Base-by-base conservation (phyloP, 2,113 vertebrate species). In the Oophaga pumilio region DNA sequence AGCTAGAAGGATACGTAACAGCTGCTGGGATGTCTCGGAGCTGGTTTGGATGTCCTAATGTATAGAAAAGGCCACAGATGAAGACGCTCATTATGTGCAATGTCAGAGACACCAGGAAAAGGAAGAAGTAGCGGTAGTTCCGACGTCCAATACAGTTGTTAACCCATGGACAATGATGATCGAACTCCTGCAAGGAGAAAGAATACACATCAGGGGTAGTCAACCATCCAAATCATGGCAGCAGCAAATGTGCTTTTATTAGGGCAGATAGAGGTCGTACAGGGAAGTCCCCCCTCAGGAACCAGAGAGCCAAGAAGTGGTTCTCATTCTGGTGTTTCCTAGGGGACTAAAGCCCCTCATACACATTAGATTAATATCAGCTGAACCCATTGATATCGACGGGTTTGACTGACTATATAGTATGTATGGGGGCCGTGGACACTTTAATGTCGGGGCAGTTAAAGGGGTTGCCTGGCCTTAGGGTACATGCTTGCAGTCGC, bases 41-140 rank as follows among this genome's bases (percentile, higher is more conserved):
- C 89, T 96, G 93, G 90, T 98, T 95, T 57, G 95, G 93, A 93
- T 97, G 97, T 92, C 95, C 96, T 89, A 99, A 94, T 43, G 98
- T 95, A 12, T 96, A 99, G 73, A 98, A 95, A 90, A 99, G 95
- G 87, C 98, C 97, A 17, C 98, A 99, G 90, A 96, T 95, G 9
- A 99, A 99, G 12, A 99, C 96, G 0, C 97, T 93, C 90, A 99
- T 93, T 89, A 99, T 99, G 93, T 99, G 98, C 6, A 93, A 94
- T 71, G 98, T 98, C 64, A 99, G 96, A 0, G 97, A 99, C 53
- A 99, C 91, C 87, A 99, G 92, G 93, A 99, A 99, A 53, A 99
- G 96, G 94, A 99, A 99, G 94, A 99, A 99, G 91, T 99, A 97
- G 4, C 98, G 96, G 93, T 99, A 99, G 91, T 99, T 99, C 91